Evolutionary conservation across 1,140 invertebrate genomes (phyloP), one percentile per base, ranked within the genome.

Genomic region (Heliconius hermathena): DNA sequence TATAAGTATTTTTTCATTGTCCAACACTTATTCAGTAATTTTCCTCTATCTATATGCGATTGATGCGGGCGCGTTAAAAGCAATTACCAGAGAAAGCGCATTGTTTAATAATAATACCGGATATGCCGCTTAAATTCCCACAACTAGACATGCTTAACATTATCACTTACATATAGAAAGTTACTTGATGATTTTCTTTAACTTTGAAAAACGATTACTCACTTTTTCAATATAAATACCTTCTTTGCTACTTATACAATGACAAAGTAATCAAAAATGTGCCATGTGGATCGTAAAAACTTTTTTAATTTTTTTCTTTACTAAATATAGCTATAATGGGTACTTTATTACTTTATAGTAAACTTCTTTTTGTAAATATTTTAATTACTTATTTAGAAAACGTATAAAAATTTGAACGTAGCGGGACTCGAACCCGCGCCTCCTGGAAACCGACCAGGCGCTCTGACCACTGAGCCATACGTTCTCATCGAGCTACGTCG

Each of bases 11-110:
- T 57, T 3, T n/a, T n/a, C 20, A 57, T 57, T 11, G 54, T 57
- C 54, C 20, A 57, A 22, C 20, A 20, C 11, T 13, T 66, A 26
- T 66, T 26, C 20, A 66, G 26, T 29, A 22, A 66, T 66, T 66
- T 66, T 66, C 60, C 4, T 66, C 22, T 66, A 66, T 66, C 22
- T 11, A 66, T 13, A 66, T 66, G 60, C 60, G 60, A 29, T 29
- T 26, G 4, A 13, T 66, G 60, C 26, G 22, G n/a, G 60, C 60
- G 60, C 22, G 60, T 29, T 66, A 29, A 66, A 66, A 66, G 60
- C 66, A 41, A 77, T 77, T 77, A 71, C 52, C 41, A 71, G 60
- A 77, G 75, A 77, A 77, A 77, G 75, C 60, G 75, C 46, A 49
- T 77, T 71, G 75, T 71, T 77, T 71, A 46, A 29, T 66, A 66